phyloP scores from a whole-genome alignment of 2,113 vertebrate genomes.

The Ranitomeya imitator region DNA sequence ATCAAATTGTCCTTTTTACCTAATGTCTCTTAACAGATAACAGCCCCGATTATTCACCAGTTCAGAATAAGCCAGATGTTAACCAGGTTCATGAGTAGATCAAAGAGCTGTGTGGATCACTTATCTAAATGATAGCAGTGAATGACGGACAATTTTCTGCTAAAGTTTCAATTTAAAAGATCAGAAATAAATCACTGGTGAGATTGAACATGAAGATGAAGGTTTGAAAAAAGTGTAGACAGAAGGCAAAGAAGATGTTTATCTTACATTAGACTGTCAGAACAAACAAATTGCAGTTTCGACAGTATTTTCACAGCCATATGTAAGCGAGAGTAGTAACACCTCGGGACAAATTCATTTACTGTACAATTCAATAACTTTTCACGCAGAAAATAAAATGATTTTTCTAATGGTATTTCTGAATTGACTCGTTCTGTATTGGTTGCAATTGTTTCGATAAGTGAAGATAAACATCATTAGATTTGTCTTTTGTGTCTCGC shows the following conservation, averaged over 20 bases:
- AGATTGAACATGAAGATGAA: slow-evolving; percentile 36
- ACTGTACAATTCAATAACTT: slow-evolving; percentile 33
- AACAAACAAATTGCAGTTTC: slow-evolving; percentile 10
- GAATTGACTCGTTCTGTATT: background rate
- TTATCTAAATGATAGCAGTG: slow-evolving; percentile 36
- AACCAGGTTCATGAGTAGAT: slow-evolving; percentile 23
- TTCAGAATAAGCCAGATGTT: background rate
- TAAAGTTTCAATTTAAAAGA: slow-evolving; percentile 49
- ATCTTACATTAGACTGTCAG: slow-evolving; percentile 41
- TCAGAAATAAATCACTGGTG: slow-evolving; percentile 35
- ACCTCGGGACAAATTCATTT: slow-evolving; percentile 20
- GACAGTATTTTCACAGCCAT: slow-evolving; percentile 11
- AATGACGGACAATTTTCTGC: slow-evolving; percentile 28
- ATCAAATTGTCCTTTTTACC: background rate
- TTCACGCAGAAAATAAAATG: slow-evolving; percentile 29
- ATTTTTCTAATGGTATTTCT: slow-evolving; percentile 27
- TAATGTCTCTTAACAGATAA: background rate
- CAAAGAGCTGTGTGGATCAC: slow-evolving; percentile 3
- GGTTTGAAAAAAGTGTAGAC: slow-evolving; percentile 5
- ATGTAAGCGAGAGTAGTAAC: background rate
- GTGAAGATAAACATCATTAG: background rate
- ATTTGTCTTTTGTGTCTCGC: background rate
- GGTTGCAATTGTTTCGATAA: slow-evolving; percentile 22
- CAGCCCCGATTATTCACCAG: background rate
- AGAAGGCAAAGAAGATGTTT: slow-evolving; percentile 25